phyloP scores from a whole-genome alignment of 2,113 vertebrate species.

The Thalassoma bifasciatum region DNA sequence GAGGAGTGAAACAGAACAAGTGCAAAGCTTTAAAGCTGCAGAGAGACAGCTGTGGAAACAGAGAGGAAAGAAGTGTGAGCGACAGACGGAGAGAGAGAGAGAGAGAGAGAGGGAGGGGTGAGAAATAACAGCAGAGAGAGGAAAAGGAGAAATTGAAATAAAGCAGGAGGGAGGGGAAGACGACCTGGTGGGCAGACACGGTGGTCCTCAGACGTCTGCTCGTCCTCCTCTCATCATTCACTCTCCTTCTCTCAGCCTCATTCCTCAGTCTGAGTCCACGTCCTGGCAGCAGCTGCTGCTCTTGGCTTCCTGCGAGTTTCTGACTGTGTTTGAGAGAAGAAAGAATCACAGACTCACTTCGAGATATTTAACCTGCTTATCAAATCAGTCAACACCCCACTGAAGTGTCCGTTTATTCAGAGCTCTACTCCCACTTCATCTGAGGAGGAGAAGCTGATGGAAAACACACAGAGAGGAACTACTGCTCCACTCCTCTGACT shows the following conservation, averaged over 20 bases:
- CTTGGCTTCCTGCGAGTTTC: conserved; percentile 13
- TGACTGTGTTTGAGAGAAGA: conserved; percentile 11
- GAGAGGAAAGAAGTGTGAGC: conserved; percentile 26
- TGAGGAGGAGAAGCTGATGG: too few relatives aligned
- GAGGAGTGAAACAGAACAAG: conserved; percentile 47
- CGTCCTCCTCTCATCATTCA: conserved; percentile 62
- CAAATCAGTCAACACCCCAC: not conserved
- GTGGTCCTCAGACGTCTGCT: conserved; percentile 69
- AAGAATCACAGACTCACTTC: conserved; percentile 22
- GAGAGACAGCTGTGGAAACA: conserved; percentile 69
- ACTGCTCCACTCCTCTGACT: too few relatives aligned
- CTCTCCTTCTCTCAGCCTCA: conserved; percentile 42
- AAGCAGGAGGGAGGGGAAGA: conserved; percentile 46
- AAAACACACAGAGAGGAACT: too few relatives aligned
- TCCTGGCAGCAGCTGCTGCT: conserved; percentile 45
- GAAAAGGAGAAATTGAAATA: conserved; percentile 30
- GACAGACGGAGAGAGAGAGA: conserved; percentile 6
- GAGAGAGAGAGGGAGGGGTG: conserved; percentile 41
- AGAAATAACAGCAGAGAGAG: conserved; percentile 57
- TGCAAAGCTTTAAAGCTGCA: conserved; percentile 14
- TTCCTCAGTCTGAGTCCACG: conserved; percentile 39
- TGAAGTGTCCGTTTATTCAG: not conserved
- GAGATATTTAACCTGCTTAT: conserved; percentile 13
- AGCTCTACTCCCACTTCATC: too few relatives aligned
- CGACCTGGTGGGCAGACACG: conserved; percentile 65